Evolutionary conservation across 2,888 invertebrate species (phyloP).

Genomic region (Lycocerus yunnanus): DNA sequence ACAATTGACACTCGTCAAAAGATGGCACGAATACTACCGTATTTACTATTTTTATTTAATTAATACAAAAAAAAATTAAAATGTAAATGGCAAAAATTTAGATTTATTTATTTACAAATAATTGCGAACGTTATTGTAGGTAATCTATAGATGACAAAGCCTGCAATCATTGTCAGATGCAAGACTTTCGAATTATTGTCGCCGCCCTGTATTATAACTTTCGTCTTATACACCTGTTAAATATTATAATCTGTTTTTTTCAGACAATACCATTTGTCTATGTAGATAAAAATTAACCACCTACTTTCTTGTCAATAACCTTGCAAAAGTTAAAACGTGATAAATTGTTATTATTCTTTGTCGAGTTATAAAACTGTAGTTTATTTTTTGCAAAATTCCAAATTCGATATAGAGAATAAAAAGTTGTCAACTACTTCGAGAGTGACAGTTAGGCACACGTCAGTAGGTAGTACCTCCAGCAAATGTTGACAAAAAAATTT

Average conservation of each 20-base stretch:
- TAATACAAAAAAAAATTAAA: background rate
- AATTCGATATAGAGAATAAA: background rate
- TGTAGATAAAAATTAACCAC: background rate
- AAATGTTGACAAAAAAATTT: background rate
- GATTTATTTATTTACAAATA: background rate
- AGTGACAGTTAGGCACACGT: background rate
- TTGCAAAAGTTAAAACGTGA: background rate
- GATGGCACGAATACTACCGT: too few species aligned
- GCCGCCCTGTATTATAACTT: background rate
- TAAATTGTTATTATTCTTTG: background rate
- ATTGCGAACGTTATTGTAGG: background rate
- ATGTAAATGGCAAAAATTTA: background rate
- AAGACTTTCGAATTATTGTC: background rate
- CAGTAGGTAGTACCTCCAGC: background rate
- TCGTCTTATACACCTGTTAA: background rate
- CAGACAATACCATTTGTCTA: background rate
- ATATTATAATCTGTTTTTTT: background rate
- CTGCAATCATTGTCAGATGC: background rate
- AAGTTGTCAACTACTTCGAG: background rate
- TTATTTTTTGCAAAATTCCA: background rate
- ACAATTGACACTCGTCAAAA: background rate
- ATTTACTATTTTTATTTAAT: too few species aligned
- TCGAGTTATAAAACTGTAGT: background rate
- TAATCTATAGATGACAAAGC: background rate
- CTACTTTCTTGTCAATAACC: background rate